A percentile compares a stretch with the other conserved stretches of the same genome.
These are phyloP conservation scores for Alces alces DNA, from an alignment of 2,113 vertebrate genomes.

Conservation along the genomic window DNA sequence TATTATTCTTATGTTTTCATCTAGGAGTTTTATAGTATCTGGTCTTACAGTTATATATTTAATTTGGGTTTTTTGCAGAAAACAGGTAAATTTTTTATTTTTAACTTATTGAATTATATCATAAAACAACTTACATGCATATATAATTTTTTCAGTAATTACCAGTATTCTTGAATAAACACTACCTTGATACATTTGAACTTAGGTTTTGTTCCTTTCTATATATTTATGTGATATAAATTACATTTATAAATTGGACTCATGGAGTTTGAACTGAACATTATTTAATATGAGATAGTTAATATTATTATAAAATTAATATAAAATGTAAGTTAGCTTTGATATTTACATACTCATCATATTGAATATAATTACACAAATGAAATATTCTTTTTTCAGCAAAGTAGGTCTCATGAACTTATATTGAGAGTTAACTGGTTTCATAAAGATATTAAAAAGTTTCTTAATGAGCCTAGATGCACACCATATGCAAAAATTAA, in stretches of 20 bases:
- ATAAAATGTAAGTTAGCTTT: not conserved
- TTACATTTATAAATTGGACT: not conserved
- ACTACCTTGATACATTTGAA: not conserved
- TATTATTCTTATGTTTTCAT: not conserved
- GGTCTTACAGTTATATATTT: not conserved
- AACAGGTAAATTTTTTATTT: slow-evolving; percentile 74
- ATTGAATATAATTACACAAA: slow-evolving; percentile 14
- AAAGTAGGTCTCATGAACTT: not conserved
- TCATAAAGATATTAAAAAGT: not conserved
- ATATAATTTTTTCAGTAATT: slow-evolving; percentile 24
- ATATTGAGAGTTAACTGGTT: not conserved
- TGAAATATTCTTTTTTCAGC: not conserved
- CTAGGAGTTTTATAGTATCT: not conserved
- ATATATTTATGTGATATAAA: not conserved
- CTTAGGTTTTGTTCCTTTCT: not conserved
- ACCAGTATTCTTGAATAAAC: slow-evolving; percentile 4
- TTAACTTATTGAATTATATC: slow-evolving; percentile 1
- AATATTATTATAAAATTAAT: not conserved
- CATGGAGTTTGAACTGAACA: not conserved
- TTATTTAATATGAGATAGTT: not conserved
- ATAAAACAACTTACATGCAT: not conserved
- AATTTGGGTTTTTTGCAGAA: not conserved
- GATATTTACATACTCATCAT: not conserved
- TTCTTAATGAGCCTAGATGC: not conserved
- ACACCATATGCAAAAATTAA: not conserved